Evolutionary conservation across 2,113 vertebrate genomes (phyloP).

Genomic region (Sakesphorus luctuosus): DNA sequence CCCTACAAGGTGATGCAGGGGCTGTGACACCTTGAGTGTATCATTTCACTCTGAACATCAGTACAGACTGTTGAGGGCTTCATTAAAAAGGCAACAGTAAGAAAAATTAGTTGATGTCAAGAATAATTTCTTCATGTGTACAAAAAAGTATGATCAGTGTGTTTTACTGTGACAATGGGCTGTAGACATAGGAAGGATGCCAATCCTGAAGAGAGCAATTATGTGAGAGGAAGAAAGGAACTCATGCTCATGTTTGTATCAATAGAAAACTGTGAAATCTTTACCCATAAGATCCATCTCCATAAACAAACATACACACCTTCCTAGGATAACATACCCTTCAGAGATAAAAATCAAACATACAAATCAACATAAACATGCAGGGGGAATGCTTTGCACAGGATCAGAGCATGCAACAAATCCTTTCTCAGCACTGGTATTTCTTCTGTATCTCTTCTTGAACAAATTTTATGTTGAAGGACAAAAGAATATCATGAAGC

Average conservation of each 20-base stretch:
- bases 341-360: conserved; percentile 17
- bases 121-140: not conserved
- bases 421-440: not conserved
- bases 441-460: not conserved
- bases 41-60: not conserved
- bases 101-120: not conserved
- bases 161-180: not conserved
- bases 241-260: not conserved
- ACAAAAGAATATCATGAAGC: not conserved
- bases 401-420: not conserved
- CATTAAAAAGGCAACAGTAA: not conserved
- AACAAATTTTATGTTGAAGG: not conserved
- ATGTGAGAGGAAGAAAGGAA: not conserved
- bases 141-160: not conserved
- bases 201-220: not conserved
- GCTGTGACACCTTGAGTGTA: not conserved
- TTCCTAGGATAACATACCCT: conserved; percentile 9
- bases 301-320: not conserved
- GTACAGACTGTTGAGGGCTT: not conserved
- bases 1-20: not conserved
- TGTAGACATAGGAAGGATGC: not conserved
- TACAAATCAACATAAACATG: not conserved
- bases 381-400: not conserved
- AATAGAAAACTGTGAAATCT: not conserved
- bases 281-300: not conserved